Evolutionary conservation across 2,888 invertebrate genomes (phyloP).

Genomic region (Drosophila prolongata): DNA sequence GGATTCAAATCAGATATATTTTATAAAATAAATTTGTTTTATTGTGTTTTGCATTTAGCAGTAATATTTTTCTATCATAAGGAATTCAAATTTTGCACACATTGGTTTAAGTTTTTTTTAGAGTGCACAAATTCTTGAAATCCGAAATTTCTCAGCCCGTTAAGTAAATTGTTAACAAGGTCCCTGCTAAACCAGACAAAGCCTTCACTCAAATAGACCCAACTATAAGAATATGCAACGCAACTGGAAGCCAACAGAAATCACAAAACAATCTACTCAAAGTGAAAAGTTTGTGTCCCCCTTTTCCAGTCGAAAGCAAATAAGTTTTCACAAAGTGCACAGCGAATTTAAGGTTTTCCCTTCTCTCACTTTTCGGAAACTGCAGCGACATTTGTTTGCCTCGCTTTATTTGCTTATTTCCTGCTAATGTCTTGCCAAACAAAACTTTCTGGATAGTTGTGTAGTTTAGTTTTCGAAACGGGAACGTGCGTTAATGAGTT

Average conservation of each 20-base stretch:
- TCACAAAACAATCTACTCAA: conserved; percentile 37
- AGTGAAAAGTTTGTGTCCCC: conserved; percentile 38
- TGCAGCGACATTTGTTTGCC: conserved; percentile 35
- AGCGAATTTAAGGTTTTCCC: conserved; percentile 39
- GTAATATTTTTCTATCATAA: too few species aligned
- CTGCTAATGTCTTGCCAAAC: conserved; percentile 62
- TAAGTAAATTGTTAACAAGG: conserved; percentile 34
- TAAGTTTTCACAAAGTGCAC: conserved; percentile 53
- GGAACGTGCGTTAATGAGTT: conserved; percentile 66
- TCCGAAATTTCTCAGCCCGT: background rate
- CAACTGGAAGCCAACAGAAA: conserved; percentile 30
- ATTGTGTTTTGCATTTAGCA: too few species aligned
- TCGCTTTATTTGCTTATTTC: conserved; percentile 60
- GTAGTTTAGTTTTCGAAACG: conserved; percentile 26
- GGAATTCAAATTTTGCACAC: too few species aligned
- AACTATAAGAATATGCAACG: conserved; percentile 11
- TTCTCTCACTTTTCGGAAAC: conserved; percentile 4
- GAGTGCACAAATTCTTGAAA: background rate
- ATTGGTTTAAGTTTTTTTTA: too few species aligned
- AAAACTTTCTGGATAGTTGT: conserved; percentile 55
- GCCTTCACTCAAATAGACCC: conserved; percentile 10
- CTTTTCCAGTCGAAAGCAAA: conserved; percentile 16
- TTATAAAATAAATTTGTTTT: too few species aligned
- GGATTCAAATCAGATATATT: too few species aligned
- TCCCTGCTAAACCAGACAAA: conserved; percentile 3